These are phyloP conservation scores for Acrobasis suavella DNA, from an alignment of 2,888 invertebrate species.

Conservation along the genomic window DNA sequence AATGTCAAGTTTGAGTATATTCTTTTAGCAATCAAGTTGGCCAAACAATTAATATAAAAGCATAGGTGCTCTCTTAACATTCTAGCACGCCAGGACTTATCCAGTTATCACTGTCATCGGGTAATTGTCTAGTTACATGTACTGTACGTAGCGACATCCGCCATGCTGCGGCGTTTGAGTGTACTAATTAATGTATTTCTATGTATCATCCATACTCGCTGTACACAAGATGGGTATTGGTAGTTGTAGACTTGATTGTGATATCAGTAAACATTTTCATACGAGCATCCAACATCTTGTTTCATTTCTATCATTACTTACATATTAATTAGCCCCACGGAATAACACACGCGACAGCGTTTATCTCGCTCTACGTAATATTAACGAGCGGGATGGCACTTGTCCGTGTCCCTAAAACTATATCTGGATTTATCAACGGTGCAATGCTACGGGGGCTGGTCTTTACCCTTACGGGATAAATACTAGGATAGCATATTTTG, in stretches of 20 bases:
- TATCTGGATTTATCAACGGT: too few species aligned
- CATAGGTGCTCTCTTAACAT: constrained; percentile 32
- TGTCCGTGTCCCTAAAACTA: too few species aligned
- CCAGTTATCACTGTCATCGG: constrained; percentile 56
- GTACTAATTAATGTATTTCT: constrained; percentile 62
- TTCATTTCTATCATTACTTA: constrained; percentile 40
- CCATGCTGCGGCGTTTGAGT: constrained; percentile 45
- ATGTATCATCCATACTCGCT: constrained; percentile 70
- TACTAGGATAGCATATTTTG: too few species aligned
- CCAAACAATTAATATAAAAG: not conserved
- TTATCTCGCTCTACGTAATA: too few species aligned
- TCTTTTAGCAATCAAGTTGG: constrained; percentile 8
- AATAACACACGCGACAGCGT: too few species aligned
- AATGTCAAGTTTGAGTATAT: too few species aligned
- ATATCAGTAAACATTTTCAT: constrained; percentile 83
- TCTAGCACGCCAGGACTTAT: constrained; percentile 65
- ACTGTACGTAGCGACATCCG: constrained; percentile 47
- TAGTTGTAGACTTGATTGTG: constrained; percentile 82
- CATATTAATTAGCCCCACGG: too few species aligned
- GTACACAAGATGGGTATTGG: constrained; percentile 72
- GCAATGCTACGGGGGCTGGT: too few species aligned
- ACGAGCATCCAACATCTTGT: constrained; percentile 72
- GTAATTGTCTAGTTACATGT: constrained; percentile 47
- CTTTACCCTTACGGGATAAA: too few species aligned
- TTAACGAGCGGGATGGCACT: too few species aligned